Conservation (phyloP, 2,113 vertebrate species). For the Polypterus bichir region DNA sequence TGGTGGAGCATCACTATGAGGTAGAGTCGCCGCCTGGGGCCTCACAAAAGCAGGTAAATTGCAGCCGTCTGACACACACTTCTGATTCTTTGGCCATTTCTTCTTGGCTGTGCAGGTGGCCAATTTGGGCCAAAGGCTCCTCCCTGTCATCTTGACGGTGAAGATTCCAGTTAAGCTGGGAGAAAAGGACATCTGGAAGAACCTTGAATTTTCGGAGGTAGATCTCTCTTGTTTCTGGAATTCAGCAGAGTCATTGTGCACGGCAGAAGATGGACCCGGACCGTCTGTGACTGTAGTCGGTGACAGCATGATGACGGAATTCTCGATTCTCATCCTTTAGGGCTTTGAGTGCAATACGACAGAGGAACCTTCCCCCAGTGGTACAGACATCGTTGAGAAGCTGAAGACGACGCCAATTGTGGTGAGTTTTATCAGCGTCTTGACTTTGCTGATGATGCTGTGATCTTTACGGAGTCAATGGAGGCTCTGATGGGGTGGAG, state of each 20-base stretch:
- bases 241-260: too few species aligned
- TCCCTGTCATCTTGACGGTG: slow-evolving; percentile 43
- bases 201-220: neutral
- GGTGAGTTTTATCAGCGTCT: slow-evolving; percentile 25
- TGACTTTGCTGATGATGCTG: too few species aligned
- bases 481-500: too few species aligned
- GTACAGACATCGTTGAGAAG: slow-evolving; percentile 19
- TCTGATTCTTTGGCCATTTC: neutral
- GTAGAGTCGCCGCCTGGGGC: slow-evolving; percentile 26
- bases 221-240: neutral
- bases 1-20: slow-evolving; percentile 35
- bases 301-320: too few species aligned
- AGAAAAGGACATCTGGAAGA: slow-evolving; percentile 41
- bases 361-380: slow-evolving; percentile 1
- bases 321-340: too few species aligned
- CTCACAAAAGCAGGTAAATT: neutral
- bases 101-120: slow-evolving; percentile 35
- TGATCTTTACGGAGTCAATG: too few species aligned
- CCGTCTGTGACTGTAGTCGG: too few species aligned
- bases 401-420: slow-evolving; percentile 29
- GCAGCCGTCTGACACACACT: neutral
- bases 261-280: too few species aligned
- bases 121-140: slow-evolving; percentile 35
- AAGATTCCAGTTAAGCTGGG: slow-evolving; percentile 46
- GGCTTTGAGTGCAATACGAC: slow-evolving; percentile 16